Evolutionary conservation across 1,140 invertebrate species (phyloP).

Genomic region (Chionoecetes opilio): DNA sequence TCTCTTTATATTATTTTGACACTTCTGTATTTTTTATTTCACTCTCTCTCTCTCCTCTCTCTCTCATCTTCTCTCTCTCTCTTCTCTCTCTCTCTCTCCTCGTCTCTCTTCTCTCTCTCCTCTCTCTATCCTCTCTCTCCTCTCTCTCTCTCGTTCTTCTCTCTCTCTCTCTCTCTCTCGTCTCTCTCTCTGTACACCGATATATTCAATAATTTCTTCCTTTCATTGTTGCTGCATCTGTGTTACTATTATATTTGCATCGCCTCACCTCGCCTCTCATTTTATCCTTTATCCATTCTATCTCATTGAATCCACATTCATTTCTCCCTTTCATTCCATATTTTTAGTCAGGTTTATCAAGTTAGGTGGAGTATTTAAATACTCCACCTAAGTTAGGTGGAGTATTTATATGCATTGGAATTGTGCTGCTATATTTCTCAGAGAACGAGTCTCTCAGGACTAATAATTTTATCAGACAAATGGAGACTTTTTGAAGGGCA

Average conservation of each 20-base stretch:
- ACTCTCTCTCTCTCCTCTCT: too few species aligned
- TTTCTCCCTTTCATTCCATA: neutral
- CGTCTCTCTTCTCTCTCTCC: too few species aligned
- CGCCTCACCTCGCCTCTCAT: neutral
- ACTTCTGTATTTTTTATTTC: neutral
- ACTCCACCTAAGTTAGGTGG: too few species aligned
- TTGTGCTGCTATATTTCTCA: neutral
- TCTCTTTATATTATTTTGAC: neutral
- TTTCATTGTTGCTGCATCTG: neutral
- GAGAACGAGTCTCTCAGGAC: neutral
- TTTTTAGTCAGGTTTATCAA: neutral
- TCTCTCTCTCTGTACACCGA: neutral
- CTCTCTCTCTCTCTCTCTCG: slow-evolving; percentile 17
- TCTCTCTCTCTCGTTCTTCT: slow-evolving; percentile 9
- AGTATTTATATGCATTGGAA: neutral
- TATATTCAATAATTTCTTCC: neutral
- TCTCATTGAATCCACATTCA: neutral
- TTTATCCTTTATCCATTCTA: neutral
- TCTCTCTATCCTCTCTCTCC: neutral
- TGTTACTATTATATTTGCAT: neutral
- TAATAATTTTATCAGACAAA: too few species aligned
- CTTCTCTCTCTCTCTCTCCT: too few species aligned
- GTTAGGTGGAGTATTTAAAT: too few species aligned
- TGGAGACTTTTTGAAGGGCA: too few species aligned
- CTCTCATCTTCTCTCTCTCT: too few species aligned